Base-by-base conservation (phyloP, 30 jellyfish, hydroid and myxozoan species). In the Aurelia coerulea region DNA sequence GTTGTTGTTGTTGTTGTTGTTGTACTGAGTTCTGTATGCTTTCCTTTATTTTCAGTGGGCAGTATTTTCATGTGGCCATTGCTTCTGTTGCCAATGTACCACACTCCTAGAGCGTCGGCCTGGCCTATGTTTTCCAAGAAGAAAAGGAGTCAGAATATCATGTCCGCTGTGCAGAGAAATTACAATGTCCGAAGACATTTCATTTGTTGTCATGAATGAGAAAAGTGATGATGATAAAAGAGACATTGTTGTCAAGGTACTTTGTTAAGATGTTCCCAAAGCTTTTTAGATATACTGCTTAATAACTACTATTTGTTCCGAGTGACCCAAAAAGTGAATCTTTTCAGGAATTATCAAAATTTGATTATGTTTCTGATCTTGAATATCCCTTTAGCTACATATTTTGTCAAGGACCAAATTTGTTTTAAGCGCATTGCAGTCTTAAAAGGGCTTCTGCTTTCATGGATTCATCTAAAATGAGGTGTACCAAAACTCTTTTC, bases 91-190 rank as follows among this genome's bases (percentile, higher is more conserved):
- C 73, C 75, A 65, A 23, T 93, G 98, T 68, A 39, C 76, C 16
- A 68, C 83, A 33, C 59, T 33, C 17, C 85, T 92, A 18, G 90
- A 88, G 73, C 91, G 76, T 51, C 76, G 78, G 54, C 65, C 37
- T 18, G 80, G 78, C 1, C 49, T 53, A 0, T 86, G 31, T 42
- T 23, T 64, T 29, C 56, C 51, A 10, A 41, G 74, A 31, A 33
- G 83, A 32, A 76, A 60, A 50, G 84, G 79, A 18, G 54, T 70
- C 29, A 59, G 65, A 16, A 9, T 93, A 63, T 50, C 62, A 18
- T 93, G 98, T 89, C 97, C 98, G 35, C 46, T 93, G 84, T 93
- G 98, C 74, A 83, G 98, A 50, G 86, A 86, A 34, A 75, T 80
- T 8, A 93, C 90, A 2, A 12, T 74, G 18, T 53, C 81, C 18